Evolutionary conservation across 2,113 vertebrate species (phyloP).

Genomic region (Gavialis gangeticus): DNA sequence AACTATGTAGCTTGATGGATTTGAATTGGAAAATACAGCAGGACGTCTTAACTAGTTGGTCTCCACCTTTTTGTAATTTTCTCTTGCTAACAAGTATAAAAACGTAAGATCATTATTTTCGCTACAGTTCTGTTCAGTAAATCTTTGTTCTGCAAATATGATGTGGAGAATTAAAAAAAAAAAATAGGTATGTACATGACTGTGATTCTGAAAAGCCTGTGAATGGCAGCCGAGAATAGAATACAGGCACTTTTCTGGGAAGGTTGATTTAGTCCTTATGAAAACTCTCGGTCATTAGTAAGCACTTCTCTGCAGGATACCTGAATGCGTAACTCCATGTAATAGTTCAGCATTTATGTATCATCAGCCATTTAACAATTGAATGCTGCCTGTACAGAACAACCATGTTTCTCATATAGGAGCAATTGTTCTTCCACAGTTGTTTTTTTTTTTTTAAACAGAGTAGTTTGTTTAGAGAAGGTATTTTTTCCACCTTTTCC

Average conservation of each 20-base stretch:
- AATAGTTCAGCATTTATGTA: constrained; percentile 27
- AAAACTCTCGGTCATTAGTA: constrained; percentile 50
- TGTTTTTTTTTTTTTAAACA: neutral
- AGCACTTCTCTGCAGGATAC: constrained; percentile 58
- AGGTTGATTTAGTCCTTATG: constrained; percentile 70
- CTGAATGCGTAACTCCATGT: constrained; percentile 51
- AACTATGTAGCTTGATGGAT: constrained; percentile 61
- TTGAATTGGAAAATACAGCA: constrained; percentile 63
- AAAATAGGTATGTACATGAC: constrained; percentile 54
- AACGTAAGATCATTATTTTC: constrained; percentile 60
- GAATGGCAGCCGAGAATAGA: constrained; percentile 71
- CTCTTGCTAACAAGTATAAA: constrained; percentile 53
- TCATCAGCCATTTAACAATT: constrained; percentile 9
- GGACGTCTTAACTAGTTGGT: constrained; percentile 58
- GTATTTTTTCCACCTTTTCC: neutral
- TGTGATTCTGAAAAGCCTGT: constrained; percentile 72
- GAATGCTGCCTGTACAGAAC: constrained; percentile 43
- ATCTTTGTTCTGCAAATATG: constrained; percentile 74
- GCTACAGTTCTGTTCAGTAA: constrained; percentile 81
- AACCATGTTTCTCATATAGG: neutral
- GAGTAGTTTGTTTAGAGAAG: neutral
- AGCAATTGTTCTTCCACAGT: constrained; percentile 47
- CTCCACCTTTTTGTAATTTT: constrained; percentile 51
- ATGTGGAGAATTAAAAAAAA: constrained; percentile 59
- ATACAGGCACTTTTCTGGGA: constrained; percentile 82